phyloP scores from a whole-genome alignment of 2,888 invertebrate genomes.

The Nephrotoma guestfalica region DNA sequence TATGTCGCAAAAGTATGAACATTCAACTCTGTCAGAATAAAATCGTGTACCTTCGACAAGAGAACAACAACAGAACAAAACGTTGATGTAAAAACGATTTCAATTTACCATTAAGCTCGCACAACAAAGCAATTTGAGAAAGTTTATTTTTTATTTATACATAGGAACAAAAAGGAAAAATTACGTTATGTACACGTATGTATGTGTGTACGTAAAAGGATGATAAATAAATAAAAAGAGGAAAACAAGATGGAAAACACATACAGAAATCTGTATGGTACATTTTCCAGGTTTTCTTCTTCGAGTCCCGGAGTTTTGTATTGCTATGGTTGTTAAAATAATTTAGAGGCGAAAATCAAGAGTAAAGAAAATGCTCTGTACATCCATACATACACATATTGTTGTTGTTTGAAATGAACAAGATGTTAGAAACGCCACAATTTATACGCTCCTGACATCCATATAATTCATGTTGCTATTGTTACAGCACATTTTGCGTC shows the following conservation, averaged over 20 bases:
- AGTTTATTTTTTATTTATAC: neutral
- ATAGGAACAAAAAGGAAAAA: neutral
- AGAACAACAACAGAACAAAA: neutral
- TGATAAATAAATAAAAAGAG: neutral
- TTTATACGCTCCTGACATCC: neutral
- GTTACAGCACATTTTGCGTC: neutral
- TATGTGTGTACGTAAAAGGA: neutral
- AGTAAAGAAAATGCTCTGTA: neutral
- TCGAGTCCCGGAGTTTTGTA: neutral
- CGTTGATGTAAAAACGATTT: neutral
- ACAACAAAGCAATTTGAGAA: neutral
- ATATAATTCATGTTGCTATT: neutral
- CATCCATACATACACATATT: neutral
- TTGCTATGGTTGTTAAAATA: neutral
- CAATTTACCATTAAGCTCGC: neutral
- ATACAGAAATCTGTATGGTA: neutral
- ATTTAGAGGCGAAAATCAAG: neutral
- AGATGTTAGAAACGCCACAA: neutral
- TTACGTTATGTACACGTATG: neutral
- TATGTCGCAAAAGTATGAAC: neutral
- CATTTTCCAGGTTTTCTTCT: neutral
- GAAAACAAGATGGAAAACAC: neutral
- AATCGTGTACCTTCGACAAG: neutral
- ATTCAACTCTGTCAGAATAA: neutral
- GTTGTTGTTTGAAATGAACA: neutral